phyloP scores from a whole-genome alignment of 2,888 invertebrate species.

The Cerastoderma edule region DNA sequence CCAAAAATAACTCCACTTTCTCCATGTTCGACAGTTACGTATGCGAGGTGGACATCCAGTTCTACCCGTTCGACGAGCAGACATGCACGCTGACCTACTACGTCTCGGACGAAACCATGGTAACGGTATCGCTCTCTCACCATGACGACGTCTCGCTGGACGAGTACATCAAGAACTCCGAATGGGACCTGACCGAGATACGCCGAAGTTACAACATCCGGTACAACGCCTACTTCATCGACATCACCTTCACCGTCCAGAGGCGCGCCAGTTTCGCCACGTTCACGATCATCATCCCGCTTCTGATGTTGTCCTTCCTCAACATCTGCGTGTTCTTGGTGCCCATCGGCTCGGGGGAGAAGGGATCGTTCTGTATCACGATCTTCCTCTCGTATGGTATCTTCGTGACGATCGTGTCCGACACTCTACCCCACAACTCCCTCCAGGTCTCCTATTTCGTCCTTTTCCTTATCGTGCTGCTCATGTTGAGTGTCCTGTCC shows the following conservation, averaged over 20 bases:
- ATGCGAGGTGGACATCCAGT: constrained; percentile 54
- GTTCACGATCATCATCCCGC: constrained; percentile 51
- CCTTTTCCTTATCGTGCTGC: constrained; percentile 51
- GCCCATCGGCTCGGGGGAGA: constrained; percentile 59
- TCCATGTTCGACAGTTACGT: constrained; percentile 48
- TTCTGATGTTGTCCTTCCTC: constrained; percentile 51
- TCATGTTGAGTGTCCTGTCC: constrained; percentile 52
- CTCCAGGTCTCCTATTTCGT: constrained; percentile 53
- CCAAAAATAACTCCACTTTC: too few species aligned
- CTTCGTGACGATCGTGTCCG: constrained; percentile 53
- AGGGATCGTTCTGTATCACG: constrained; percentile 57
- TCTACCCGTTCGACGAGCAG: constrained; percentile 59
- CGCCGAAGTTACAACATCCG: constrained; percentile 11
- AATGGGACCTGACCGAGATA: constrained; percentile 42
- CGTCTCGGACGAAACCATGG: constrained; percentile 49
- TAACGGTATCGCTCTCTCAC: constrained; percentile 34
- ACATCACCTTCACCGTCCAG: constrained; percentile 40
- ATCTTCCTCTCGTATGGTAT: constrained; percentile 59
- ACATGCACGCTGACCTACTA: constrained; percentile 50
- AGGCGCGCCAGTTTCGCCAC: constrained; percentile 48
- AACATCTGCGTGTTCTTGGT: constrained; percentile 56
- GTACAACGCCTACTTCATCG: constrained; percentile 41
- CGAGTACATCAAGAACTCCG: constrained; percentile 53
- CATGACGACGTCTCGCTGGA: constrained; percentile 28
- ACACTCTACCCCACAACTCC: constrained; percentile 57